Conservation (phyloP, 2,797 vertebrate genomes). For the Premnoplex brunnescens region DNA sequence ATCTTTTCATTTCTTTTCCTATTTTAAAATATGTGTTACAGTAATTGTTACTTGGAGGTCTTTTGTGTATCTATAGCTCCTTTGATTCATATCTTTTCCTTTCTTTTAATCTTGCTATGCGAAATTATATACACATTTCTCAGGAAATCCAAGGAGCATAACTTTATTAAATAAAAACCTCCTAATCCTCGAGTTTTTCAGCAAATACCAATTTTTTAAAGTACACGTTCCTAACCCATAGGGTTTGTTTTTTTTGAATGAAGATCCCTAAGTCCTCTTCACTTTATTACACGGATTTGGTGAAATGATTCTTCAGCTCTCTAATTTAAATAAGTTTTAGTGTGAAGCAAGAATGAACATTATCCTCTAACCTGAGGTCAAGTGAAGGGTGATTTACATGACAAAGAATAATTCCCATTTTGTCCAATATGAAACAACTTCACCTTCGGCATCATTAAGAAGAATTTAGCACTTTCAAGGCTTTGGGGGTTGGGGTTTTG, state of each 20-base stretch:
- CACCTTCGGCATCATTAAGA: slow-evolving; percentile 65
- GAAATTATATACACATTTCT: slow-evolving; percentile 41
- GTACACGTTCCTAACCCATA: not conserved
- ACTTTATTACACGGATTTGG: slow-evolving; percentile 16
- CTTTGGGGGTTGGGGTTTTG: not conserved
- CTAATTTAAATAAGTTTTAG: slow-evolving; percentile 49
- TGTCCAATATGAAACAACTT: slow-evolving; percentile 64
- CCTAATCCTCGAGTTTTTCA: not conserved
- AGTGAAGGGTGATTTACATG: slow-evolving; percentile 60
- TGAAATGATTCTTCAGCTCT: slow-evolving; percentile 48
- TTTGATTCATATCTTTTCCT: slow-evolving; percentile 16
- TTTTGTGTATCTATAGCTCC: slow-evolving; percentile 38
- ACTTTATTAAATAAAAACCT: slow-evolving; percentile 9
- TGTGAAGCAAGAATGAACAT: slow-evolving; percentile 46
- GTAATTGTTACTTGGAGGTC: slow-evolving; percentile 43
- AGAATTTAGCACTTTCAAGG: slow-evolving; percentile 57
- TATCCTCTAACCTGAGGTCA: slow-evolving; percentile 61
- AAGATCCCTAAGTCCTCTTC: slow-evolving; percentile 19
- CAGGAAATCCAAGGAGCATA: not conserved
- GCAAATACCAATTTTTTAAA: not conserved
- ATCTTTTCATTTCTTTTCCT: slow-evolving; percentile 24
- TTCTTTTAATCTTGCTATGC: slow-evolving; percentile 22
- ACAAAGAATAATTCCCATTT: slow-evolving; percentile 65
- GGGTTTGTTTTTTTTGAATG: not conserved
- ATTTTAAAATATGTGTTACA: slow-evolving; percentile 30